Evolutionary conservation across 92 coral and sea anemone species (phyloP).

Genomic region (Plumapathes pennacea): DNA sequence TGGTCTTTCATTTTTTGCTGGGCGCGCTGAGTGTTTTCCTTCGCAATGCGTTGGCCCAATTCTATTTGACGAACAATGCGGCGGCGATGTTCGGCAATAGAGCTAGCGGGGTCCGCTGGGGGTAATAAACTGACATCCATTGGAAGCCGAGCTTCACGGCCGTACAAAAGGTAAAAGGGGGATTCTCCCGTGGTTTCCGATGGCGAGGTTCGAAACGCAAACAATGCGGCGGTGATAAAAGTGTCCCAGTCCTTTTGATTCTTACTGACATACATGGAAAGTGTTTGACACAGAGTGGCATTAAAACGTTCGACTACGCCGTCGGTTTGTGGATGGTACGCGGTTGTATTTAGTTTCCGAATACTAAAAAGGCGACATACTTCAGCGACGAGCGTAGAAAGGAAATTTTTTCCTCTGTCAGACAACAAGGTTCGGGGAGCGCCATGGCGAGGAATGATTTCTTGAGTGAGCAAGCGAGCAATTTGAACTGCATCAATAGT

Average conservation of each 20-base stretch:
- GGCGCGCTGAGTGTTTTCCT: constrained; percentile 15
- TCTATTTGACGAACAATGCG: constrained; percentile 52
- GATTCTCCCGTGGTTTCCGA: constrained; percentile 46
- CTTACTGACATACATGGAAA: constrained; percentile 27
- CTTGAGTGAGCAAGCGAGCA: constrained; percentile 40
- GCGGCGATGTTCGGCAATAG: constrained; percentile 47
- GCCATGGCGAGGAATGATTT: constrained; percentile 45
- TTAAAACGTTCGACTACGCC: constrained; percentile 46
- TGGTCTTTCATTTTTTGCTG: constrained; percentile 25
- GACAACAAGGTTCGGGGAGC: constrained; percentile 37
- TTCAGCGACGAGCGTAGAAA: constrained; percentile 21
- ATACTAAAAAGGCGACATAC: constrained; percentile 23
- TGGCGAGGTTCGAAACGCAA: constrained; percentile 40
- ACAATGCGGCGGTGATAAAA: constrained; percentile 23
- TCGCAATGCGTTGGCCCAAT: constrained; percentile 44
- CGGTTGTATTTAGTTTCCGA: constrained; percentile 27
- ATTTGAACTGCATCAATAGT: constrained; percentile 33
- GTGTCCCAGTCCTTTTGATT: constrained; percentile 50
- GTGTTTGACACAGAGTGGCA: constrained; percentile 11
- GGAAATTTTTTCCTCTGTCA: constrained; percentile 37
- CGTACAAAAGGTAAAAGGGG: constrained; percentile 52
- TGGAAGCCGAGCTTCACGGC: constrained; percentile 59
- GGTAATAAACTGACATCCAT: constrained; percentile 47
- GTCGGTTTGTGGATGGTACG: constrained; percentile 25
- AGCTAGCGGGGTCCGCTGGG: constrained; percentile 26